Evolutionary conservation across 2,797 vertebrate species (phyloP).

Genomic region (Saxicola maurus): DNA sequence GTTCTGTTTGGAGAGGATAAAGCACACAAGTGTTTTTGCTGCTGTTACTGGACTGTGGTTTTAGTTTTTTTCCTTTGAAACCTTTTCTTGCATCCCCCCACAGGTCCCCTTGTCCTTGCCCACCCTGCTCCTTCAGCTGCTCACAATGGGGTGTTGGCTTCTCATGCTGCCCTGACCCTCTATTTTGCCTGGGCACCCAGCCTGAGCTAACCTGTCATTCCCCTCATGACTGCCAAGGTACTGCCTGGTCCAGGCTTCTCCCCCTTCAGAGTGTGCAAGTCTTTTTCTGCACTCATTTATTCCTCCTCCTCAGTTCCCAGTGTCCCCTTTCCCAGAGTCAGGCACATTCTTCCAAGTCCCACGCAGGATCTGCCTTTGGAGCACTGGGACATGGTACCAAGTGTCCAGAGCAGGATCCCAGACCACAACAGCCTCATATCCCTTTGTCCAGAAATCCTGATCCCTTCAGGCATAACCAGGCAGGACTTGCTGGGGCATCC

Average conservation of each 20-base stretch:
- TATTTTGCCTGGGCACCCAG: fast-evolving
- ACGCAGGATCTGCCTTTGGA: not conserved
- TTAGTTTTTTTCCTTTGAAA: not conserved
- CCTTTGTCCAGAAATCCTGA: not conserved
- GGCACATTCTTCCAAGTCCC: not conserved
- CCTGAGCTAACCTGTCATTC: not conserved
- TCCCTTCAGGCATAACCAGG: not conserved
- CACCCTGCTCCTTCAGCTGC: not conserved
- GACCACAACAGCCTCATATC: not conserved
- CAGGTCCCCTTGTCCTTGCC: not conserved
- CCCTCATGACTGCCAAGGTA: not conserved
- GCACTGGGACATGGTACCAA: not conserved
- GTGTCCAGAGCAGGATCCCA: not conserved
- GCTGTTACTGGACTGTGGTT: not conserved
- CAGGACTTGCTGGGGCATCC: not conserved
- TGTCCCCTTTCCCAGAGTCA: not conserved
- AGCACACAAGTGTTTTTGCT: conserved; percentile 43
- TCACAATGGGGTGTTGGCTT: fast-evolving
- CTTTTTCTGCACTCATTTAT: not conserved
- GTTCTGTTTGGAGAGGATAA: conserved; percentile 68
- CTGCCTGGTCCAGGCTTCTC: not conserved
- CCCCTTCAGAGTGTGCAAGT: not conserved
- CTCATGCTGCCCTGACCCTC: fast-evolving
- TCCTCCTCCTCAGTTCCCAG: not conserved
- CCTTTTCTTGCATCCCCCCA: not conserved